Evolutionary conservation across 1,140 invertebrate species (phyloP).

Genomic region (Macrocentrus cingulum): DNA sequence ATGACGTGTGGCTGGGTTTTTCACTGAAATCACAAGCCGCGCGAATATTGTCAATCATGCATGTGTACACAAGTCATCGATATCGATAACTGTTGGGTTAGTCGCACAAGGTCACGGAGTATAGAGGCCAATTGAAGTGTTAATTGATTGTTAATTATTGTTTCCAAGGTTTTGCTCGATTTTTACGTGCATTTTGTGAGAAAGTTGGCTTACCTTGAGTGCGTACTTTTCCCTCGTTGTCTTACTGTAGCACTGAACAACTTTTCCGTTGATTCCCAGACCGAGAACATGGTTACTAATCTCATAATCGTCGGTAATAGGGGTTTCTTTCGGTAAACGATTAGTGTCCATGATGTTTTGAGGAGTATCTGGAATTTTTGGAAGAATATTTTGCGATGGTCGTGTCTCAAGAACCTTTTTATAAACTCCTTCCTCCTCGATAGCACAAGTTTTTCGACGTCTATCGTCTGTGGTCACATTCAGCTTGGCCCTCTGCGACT

Average conservation of each 20-base stretch:
- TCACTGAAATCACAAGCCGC: no score
- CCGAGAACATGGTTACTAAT: slow-evolving; percentile 94
- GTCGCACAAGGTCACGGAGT: no score
- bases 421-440: not conserved
- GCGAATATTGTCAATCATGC: slow-evolving; percentile 15
- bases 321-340: slow-evolving; percentile 69
- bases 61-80: no score
- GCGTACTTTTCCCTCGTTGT: slow-evolving; percentile 77
- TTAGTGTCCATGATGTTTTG: slow-evolving; percentile 33
- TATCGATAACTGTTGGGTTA: no score
- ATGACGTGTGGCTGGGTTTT: slow-evolving; percentile 45
- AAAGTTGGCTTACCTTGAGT: slow-evolving; percentile 86
- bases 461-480: not conserved
- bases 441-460: not conserved
- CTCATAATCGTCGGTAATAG: slow-evolving; percentile 90
- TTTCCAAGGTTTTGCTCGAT: no score
- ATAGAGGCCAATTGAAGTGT: no score
- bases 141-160: no score
- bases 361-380: slow-evolving; percentile 40
- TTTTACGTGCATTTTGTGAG: no score
- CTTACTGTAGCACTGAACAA: slow-evolving; percentile 74
- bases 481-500: not conserved
- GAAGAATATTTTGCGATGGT: slow-evolving; percentile 2
- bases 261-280: slow-evolving; percentile 97
- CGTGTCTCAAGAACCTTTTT: slow-evolving; percentile 21